A percentile compares a stretch with the other conserved stretches of the same genome.
phyloP scores from a whole-genome alignment of 2,797 vertebrate species.

The Chelidonichthys spinosus region DNA sequence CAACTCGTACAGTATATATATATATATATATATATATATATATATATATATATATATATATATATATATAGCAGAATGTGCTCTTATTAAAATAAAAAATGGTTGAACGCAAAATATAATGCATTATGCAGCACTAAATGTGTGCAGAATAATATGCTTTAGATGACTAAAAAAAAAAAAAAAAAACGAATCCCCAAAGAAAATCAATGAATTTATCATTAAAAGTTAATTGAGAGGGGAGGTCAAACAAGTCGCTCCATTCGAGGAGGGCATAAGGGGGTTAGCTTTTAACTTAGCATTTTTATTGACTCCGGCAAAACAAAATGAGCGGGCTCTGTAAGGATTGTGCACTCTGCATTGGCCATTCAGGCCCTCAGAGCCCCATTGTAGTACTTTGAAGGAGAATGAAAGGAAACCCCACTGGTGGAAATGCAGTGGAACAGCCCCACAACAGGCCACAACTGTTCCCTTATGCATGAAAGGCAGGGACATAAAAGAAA shows the following conservation, averaged over 20 bases:
- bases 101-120: no score
- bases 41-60: no score
- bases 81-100: no score
- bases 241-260: constrained; percentile 83
- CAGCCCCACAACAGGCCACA: constrained; percentile 99
- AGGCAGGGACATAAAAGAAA: constrained; percentile 98
- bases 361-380: constrained; percentile 94
- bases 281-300: constrained; percentile 95
- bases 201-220: constrained; percentile 82
- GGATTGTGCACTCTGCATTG: constrained; percentile 95
- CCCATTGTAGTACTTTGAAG: constrained; percentile 95
- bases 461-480: constrained; percentile 99
- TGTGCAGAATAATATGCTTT: constrained; percentile 22
- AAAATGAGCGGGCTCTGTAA: constrained; percentile 98
- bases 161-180: constrained; percentile 19
- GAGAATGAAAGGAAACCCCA: constrained; percentile 99
- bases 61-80: no score
- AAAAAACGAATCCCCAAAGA: constrained; percentile 12
- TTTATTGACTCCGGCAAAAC: constrained; percentile 99
- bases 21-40: not conserved
- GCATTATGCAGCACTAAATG: constrained; percentile 1
- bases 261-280: constrained; percentile 83
- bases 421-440: constrained; percentile 99
- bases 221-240: constrained; percentile 87
- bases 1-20: not conserved